These are phyloP conservation scores for Melanotaenia pygmaea DNA, from an alignment of 2,797 vertebrate species.

Conservation along the genomic window DNA sequence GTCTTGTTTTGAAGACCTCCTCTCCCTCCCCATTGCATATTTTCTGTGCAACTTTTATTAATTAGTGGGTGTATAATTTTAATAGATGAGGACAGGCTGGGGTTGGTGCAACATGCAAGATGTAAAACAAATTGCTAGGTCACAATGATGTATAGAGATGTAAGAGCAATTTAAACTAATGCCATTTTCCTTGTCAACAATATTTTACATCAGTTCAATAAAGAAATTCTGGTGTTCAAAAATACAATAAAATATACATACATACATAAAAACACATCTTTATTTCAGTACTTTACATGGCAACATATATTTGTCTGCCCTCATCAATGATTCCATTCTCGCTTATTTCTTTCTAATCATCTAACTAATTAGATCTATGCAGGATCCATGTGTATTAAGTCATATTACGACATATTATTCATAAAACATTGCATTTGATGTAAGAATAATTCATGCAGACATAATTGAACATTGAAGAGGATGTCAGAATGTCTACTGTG, in stretches of 20 bases:
- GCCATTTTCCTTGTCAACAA: constrained; percentile 11
- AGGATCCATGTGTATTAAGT: constrained; percentile 32
- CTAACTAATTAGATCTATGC: constrained; percentile 24
- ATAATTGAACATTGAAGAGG: constrained; percentile 53
- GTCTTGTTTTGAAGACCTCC: constrained; percentile 32
- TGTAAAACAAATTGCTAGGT: constrained; percentile 53
- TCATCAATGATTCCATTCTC: constrained; percentile 11
- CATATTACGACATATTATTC: constrained; percentile 55
- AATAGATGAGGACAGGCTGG: constrained; percentile 44
- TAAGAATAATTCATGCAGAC: constrained; percentile 62
- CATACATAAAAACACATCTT: neutral
- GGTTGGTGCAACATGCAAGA: constrained; percentile 29
- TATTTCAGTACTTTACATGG: neutral
- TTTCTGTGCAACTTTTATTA: constrained; percentile 35
- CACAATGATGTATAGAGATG: constrained; percentile 37
- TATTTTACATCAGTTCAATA: constrained; percentile 12
- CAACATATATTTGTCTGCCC: constrained; percentile 9
- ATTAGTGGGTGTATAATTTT: constrained; percentile 45
- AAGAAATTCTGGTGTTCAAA: constrained; percentile 1
- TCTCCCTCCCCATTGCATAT: constrained; percentile 10
- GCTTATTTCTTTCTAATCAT: constrained; percentile 44
- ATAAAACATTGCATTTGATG: constrained; percentile 61
- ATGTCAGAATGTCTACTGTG: constrained; percentile 54
- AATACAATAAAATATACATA: constrained; percentile 2
- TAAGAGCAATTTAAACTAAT: constrained; percentile 44